A percentile compares a stretch with the other conserved stretches of the same genome.
phyloP scores from a whole-genome alignment of 2,797 vertebrate species.

The Micrastur ruficollis region DNA sequence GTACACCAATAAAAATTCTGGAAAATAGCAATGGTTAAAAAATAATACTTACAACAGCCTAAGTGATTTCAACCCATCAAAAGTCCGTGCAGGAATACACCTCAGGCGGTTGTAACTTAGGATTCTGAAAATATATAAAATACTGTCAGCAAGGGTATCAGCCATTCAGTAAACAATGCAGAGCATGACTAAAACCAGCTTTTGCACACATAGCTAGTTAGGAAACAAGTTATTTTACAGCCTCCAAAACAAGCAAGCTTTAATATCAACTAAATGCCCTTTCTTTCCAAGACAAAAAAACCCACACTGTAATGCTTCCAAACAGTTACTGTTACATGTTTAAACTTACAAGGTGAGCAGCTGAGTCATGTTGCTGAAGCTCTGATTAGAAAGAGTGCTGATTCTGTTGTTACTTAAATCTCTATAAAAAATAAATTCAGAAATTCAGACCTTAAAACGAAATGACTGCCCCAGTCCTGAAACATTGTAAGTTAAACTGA shows the following conservation, averaged over 20 bases:
- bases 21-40: not conserved
- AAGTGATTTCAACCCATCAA: constrained; percentile 91
- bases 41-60: constrained; percentile 88
- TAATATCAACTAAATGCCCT: not conserved
- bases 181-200: not conserved
- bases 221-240: constrained; percentile 21
- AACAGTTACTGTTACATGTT: constrained; percentile 35
- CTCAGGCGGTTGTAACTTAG: constrained; percentile 96
- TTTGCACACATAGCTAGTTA: constrained; percentile 12
- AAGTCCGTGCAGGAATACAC: constrained; percentile 91
- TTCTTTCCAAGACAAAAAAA: not conserved
- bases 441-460: constrained; percentile 38
- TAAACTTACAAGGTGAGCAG: constrained; percentile 97
- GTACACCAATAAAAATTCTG: not conserved
- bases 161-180: not conserved
- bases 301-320: not conserved
- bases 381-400: constrained; percentile 98
- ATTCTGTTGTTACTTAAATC: constrained; percentile 99
- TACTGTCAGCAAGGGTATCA: not conserved
- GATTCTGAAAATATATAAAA: constrained; percentile 82
- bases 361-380: constrained; percentile 99
- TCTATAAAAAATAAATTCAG: constrained; percentile 85
- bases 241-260: constrained; percentile 23
- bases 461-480: not conserved
- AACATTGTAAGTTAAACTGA: constrained; percentile 23